Conservation (phyloP, 2,113 vertebrate species). For the Octodon degus region DNA sequence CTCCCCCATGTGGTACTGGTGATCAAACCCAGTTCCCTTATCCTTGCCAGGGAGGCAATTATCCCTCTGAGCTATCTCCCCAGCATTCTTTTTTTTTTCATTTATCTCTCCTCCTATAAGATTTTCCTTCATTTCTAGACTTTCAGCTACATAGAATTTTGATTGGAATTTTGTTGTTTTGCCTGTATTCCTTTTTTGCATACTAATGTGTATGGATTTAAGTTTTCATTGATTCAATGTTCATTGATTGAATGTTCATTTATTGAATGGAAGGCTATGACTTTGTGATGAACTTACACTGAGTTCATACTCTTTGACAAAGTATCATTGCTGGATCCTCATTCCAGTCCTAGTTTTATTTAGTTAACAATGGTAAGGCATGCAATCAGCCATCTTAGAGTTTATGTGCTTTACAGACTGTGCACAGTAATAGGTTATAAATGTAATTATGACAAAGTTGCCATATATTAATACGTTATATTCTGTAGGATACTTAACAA, state of each 20-base stretch:
- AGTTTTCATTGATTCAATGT: neutral
- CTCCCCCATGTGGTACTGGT: no score
- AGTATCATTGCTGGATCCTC: neutral
- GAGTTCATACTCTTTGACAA: neutral
- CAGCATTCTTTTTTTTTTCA: neutral
- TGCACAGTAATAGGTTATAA: neutral
- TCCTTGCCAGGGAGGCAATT: no score
- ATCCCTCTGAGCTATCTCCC: no score
- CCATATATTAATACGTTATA: neutral
- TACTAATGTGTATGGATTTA: neutral
- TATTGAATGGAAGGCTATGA: neutral
- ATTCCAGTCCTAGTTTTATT: constrained; percentile 41
- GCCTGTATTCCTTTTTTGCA: neutral
- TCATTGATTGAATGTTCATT: neutral
- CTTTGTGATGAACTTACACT: neutral
- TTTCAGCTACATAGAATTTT: constrained; percentile 8
- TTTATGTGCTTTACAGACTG: neutral
- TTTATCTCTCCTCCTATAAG: neutral
- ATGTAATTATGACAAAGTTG: constrained; percentile 33
- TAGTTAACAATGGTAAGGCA: neutral
- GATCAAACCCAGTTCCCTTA: neutral
- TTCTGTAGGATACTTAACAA: constrained; percentile 5
- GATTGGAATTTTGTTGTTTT: neutral
- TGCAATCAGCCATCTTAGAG: constrained; percentile 26
- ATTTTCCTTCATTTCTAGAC: neutral